phyloP scores from a whole-genome alignment of 2,888 invertebrate species.

The Thumatha senex region DNA sequence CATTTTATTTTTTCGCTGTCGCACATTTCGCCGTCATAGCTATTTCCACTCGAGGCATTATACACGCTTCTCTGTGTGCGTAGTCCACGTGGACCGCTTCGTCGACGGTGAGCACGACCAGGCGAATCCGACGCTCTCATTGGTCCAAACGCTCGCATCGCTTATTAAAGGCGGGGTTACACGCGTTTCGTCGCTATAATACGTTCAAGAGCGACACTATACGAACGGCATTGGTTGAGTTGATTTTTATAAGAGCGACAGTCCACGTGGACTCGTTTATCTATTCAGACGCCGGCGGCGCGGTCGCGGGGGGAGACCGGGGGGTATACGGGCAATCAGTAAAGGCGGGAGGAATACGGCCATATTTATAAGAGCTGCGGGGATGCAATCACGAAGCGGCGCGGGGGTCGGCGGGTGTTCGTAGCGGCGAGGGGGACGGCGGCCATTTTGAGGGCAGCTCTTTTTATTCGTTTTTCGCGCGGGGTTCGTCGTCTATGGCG shows the following conservation, averaged over 20 bases:
- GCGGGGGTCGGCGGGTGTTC: conserved; percentile 74
- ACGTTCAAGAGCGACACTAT: conserved; percentile 54
- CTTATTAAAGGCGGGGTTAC: conserved; percentile 84
- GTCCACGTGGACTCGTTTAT: conserved; percentile 85
- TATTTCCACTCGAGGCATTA: conserved; percentile 84
- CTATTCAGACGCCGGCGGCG: conserved; percentile 84
- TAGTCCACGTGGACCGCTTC: conserved; percentile 80
- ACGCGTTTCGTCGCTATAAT: conserved; percentile 59
- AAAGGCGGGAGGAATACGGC: conserved; percentile 84
- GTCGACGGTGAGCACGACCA: conserved; percentile 74
- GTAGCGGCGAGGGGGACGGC: conserved; percentile 77
- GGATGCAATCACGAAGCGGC: conserved; percentile 84
- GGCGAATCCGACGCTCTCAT: conserved; percentile 53
- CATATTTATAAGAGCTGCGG: conserved; percentile 85
- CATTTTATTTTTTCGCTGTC: conserved; percentile 84
- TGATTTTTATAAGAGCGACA: conserved; percentile 81
- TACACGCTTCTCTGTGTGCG: conserved; percentile 75
- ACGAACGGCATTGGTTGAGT: conserved; percentile 64
- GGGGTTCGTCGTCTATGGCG: conserved; percentile 72
- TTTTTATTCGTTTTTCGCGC: conserved; percentile 85
- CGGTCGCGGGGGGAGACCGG: conserved; percentile 81
- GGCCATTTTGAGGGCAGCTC: conserved; percentile 90
- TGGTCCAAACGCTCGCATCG: conserved; percentile 69
- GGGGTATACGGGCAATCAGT: conserved; percentile 85
- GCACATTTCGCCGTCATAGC: conserved; percentile 84